Evolutionary conservation across 1,140 invertebrate species (phyloP).

Genomic region (Drosophila obscura): DNA sequence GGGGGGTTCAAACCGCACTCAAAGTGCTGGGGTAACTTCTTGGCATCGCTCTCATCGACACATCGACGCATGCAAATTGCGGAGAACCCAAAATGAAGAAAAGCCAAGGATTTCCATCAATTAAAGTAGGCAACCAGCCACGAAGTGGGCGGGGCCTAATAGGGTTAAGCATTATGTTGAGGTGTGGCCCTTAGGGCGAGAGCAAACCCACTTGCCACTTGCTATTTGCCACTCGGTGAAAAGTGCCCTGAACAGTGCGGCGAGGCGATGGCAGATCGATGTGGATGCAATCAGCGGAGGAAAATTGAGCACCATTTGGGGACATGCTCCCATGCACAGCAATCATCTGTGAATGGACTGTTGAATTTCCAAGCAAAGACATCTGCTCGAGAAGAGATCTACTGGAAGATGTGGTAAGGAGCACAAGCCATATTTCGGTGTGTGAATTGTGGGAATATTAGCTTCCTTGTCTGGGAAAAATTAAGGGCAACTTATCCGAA

Average conservation of each 20-base stretch:
- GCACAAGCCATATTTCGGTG: no score
- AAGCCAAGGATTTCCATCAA: constrained; percentile 38
- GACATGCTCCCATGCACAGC: not conserved
- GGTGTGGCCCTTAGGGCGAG: constrained; percentile 17
- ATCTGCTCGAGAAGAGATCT: no score
- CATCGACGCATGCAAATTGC: constrained; percentile 47
- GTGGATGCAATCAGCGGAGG: constrained; percentile 30
- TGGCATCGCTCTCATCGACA: constrained; percentile 42
- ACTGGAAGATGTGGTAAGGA: no score
- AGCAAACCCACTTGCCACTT: not conserved
- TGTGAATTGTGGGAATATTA: no score
- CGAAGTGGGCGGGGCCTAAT: constrained; percentile 39
- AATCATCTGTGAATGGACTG: no score
- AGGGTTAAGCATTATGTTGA: constrained; percentile 59
- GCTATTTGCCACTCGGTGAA: no score
- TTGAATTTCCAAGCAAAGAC: no score
- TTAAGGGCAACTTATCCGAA: no score
- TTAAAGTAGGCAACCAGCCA: constrained; percentile 55
- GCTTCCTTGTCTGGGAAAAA: no score
- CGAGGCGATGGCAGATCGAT: constrained; percentile 38
- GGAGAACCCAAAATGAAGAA: constrained; percentile 19
- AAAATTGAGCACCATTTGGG: not conserved
- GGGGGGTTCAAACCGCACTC: constrained; percentile 26
- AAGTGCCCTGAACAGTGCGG: constrained; percentile 19
- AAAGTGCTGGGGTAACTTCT: constrained; percentile 50